These are phyloP conservation scores for Burhinus bistriatus DNA, from an alignment of 2,113 vertebrate species.

Conservation along the genomic window DNA sequence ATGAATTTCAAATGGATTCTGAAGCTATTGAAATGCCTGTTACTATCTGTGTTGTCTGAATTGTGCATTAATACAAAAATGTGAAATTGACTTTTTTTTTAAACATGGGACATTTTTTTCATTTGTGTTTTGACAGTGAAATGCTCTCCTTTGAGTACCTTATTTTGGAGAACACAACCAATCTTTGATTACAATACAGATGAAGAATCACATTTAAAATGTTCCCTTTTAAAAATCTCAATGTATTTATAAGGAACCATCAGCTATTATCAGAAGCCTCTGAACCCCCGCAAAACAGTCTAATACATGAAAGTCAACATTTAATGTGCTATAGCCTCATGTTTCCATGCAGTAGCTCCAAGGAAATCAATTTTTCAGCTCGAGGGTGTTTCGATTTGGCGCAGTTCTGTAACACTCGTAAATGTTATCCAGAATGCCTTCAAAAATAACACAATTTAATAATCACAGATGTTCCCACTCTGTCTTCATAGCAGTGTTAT, in stretches of 20 bases:
- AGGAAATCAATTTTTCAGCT: slow-evolving; percentile 61
- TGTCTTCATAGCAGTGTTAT: slow-evolving; percentile 43
- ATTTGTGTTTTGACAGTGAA: slow-evolving; percentile 6
- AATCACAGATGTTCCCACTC: slow-evolving; percentile 59
- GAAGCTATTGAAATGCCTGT: neutral
- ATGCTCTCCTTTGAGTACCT: neutral
- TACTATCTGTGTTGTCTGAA: neutral
- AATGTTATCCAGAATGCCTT: slow-evolving; percentile 33
- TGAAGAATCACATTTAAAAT: neutral
- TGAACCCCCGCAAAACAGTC: neutral
- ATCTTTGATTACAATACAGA: neutral
- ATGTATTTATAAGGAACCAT: neutral
- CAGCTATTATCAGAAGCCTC: neutral
- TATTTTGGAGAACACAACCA: neutral
- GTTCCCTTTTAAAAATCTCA: neutral
- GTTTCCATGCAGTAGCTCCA: slow-evolving; percentile 14
- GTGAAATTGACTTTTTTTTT: neutral
- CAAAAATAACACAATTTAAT: slow-evolving; percentile 63
- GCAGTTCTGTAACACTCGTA: slow-evolving; percentile 12
- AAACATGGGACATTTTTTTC: neutral
- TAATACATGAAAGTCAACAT: slow-evolving; percentile 43
- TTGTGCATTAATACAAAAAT: neutral
- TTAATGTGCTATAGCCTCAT: slow-evolving; percentile 14
- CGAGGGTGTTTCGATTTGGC: slow-evolving; percentile 18
- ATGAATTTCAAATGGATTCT: neutral